Percentiles rank a stretch among this genome's conserved stretches.
These are phyloP conservation scores for Strix aluco DNA, from an alignment of 2,113 vertebrate genomes.

Conservation along the genomic window DNA sequence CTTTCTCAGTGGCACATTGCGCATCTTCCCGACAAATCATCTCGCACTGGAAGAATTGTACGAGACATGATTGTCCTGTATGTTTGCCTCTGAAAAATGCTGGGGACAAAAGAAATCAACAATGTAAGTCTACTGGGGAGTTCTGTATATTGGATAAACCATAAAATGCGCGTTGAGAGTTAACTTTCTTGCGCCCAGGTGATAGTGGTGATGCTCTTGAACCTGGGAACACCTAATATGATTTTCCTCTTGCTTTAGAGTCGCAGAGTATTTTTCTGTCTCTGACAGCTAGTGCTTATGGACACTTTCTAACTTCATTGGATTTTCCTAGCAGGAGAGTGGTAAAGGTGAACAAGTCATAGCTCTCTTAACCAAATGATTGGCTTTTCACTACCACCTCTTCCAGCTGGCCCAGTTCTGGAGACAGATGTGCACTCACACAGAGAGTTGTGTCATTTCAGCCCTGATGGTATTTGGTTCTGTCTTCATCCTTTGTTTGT, in stretches of 20 bases:
- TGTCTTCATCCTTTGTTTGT: not conserved
- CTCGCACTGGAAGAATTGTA: constrained; percentile 99
- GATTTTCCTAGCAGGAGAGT: not conserved
- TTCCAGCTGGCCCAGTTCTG: not conserved
- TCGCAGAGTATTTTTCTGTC: not conserved
- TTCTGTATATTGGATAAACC: not conserved
- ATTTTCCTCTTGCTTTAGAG: not conserved
- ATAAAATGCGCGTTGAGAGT: not conserved
- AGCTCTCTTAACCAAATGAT: not conserved
- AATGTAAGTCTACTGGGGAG: constrained; percentile 81
- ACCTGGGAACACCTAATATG: not conserved
- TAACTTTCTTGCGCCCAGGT: not conserved
- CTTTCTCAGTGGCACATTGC: constrained; percentile 90
- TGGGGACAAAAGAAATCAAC: constrained; percentile 96
- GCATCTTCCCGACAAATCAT: constrained; percentile 99
- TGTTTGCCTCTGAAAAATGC: constrained; percentile 97
- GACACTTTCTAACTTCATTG: not conserved
- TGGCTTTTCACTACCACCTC: not conserved
- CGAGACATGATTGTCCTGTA: constrained; percentile 96
- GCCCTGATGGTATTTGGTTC: not conserved
- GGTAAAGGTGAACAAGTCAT: not conserved
- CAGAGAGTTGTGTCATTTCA: not conserved
- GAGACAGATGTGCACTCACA: not conserved
- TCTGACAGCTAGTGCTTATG: not conserved
- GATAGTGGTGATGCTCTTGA: not conserved